Conservation (phyloP, 1,140 invertebrate species). For the Bombus sylvicola region DNA sequence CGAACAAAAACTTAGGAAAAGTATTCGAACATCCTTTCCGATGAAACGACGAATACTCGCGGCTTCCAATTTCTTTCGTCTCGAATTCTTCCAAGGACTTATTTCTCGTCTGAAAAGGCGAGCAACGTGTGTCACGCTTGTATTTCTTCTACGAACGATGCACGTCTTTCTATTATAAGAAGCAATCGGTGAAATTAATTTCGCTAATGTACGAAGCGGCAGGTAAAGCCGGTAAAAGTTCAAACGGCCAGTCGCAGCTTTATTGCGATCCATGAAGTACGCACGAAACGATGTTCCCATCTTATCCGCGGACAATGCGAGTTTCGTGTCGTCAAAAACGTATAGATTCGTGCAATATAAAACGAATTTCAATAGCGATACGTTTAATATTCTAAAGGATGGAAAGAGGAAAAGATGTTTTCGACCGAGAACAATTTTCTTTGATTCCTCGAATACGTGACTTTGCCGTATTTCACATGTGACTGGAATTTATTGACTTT, state of each 20-base stretch:
- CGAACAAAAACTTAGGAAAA: neutral
- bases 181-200: slow-evolving; percentile 18
- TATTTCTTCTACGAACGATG: neutral
- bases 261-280: neutral
- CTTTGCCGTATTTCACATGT: no score
- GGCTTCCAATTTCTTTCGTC: neutral
- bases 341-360: neutral
- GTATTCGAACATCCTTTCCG: neutral
- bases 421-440: slow-evolving; percentile 31
- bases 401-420: slow-evolving; percentile 3
- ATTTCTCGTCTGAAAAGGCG: neutral
- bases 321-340: neutral
- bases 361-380: neutral
- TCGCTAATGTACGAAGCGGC: neutral
- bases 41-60: neutral
- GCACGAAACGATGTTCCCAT: neutral
- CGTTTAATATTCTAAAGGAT: neutral
- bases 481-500: slow-evolving; percentile 19
- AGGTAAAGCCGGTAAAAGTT: neutral
- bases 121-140: neutral
- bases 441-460: slow-evolving; percentile 9
- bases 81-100: neutral
- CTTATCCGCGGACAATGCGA: neutral
- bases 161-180: neutral
- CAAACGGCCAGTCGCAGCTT: neutral